Base-by-base conservation (phyloP, 2,113 vertebrate genomes). In the Alouatta palliata region DNA sequence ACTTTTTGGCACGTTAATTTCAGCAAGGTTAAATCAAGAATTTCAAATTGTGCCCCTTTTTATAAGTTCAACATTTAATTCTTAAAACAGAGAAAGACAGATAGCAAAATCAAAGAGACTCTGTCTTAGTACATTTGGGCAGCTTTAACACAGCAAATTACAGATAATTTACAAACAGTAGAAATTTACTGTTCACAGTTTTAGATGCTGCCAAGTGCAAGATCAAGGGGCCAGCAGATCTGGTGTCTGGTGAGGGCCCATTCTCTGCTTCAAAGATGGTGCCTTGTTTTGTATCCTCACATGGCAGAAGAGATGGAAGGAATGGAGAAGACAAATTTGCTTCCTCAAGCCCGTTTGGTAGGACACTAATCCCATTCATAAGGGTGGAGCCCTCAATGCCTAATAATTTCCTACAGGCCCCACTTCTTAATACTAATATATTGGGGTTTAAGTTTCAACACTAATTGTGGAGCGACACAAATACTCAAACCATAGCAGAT, bases 1-100 rank as follows among this genome's bases (percentile, higher is more conserved):
- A 64, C 32, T 12, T 91, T 89, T 87, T 66, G 75, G 47, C 47
- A 87, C 12, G 19, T 35, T 82, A 32, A 87, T 84, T 90, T 66
- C 92, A 25, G 90, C 52, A 87, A 37, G 83, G 73, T 64, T 56
- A 95, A 95, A 30, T 89, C 12, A 13, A 96, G n/a, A 80, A 91
- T 91, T 91, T 68, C 76, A 16, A 37, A 61, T 79, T 68, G 20
- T 75, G 10, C 13, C 11, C 43, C 32, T 71, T 79, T 21, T 40
- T 23, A 0, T 58, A 92, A 80, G 37, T 79, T 49, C 87, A 79
- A 45, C 40, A 61, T 19, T 30, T 43, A 94, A 76, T 40, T 40
- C 47, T 93, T 80, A 90, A 87, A 96, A 91, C 13, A 61, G 2
- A 76, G 35, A 91, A 95, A 84, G 58, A 80, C 3, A 61, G 47